Percentiles rank a stretch among this genome's conserved stretches.
Evolutionary conservation across 2,113 vertebrate species (phyloP).

Genomic region (Pholis gunnellus): DNA sequence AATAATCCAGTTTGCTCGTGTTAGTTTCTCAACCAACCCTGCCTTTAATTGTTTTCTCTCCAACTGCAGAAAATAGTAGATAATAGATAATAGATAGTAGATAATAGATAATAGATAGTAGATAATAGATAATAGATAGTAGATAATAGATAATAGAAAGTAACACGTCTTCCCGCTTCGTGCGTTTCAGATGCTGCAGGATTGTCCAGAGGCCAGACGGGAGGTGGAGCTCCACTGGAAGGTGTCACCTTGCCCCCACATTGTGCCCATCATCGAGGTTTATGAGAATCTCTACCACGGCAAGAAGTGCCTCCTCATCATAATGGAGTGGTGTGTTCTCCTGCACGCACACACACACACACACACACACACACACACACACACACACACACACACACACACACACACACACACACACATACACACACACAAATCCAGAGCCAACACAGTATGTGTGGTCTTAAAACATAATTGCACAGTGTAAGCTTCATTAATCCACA

Average conservation of each 20-base stretch:
- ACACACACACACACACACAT: neutral
- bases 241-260: slow-evolving; percentile 90
- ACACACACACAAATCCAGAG: neutral
- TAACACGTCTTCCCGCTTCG: neutral
- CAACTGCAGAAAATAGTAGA: neutral
- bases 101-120: too few relatives aligned
- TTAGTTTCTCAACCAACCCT: neutral
- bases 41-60: neutral
- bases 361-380: neutral
- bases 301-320: slow-evolving; percentile 91
- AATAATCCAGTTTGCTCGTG: neutral
- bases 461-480: neutral
- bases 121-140: too few relatives aligned
- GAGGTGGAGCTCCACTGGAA: slow-evolving; percentile 93
- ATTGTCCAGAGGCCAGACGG: slow-evolving; percentile 90
- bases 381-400: neutral
- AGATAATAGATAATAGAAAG: too few relatives aligned
- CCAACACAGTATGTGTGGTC: slow-evolving; percentile 8
- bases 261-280: slow-evolving; percentile 91
- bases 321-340: slow-evolving; percentile 91
- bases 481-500: slow-evolving; percentile 7
- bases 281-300: slow-evolving; percentile 93
- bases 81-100: too few relatives aligned
- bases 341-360: neutral
- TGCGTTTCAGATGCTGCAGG: slow-evolving; percentile 88